Base-by-base conservation (phyloP, 2,888 invertebrate species). In the Pseudococcus longispinus region DNA sequence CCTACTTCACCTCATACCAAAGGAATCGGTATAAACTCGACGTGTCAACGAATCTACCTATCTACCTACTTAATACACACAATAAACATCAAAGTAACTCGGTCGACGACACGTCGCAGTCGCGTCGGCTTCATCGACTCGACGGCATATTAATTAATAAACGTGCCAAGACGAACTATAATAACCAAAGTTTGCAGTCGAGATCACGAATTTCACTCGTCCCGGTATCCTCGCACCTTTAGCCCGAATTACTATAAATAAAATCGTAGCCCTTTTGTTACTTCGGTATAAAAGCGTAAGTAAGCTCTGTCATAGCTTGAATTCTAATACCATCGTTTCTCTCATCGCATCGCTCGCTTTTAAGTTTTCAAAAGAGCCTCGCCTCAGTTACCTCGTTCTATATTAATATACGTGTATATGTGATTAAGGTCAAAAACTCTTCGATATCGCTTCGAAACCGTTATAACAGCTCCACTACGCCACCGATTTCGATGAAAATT, bases 81-180 rank as follows among this genome's bases (percentile, higher is more conserved):
- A 70, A 70, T 70, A 70, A 70, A 70, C 70, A 70, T 70, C 70
- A 70, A 70, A 70, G 70, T 70, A 70, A 70, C 70, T 29, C 29
- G 70, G 29, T 29, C 29, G 29, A 18, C 15, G 70, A 70, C 23
- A 23, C 60, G 5, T 11, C 60, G 23, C 60, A 9, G 13, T 1
- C 51, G 13, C 15, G 37, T 8, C 5, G 37, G 8, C n/a, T n/a
- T 37, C 37, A 37, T 46, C 13, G 46, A n/a, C 2, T n/a, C n/a
- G 51, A 51, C 4, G 60, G 60, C 23, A 29, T 29, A 29, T 70
- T 70, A 70, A 70, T 70, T 70, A 70, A 70, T 70, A 70, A 70
- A 70, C 70, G 70, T 29, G 60, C 60, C 18, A 70, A 70, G 18
- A 70, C 18, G 70, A 70, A 70, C 29, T 70, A 70, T 70, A 70